Evolutionary conservation across 2,113 vertebrate genomes (phyloP).

Genomic region (Porphyrio hochstetteri): DNA sequence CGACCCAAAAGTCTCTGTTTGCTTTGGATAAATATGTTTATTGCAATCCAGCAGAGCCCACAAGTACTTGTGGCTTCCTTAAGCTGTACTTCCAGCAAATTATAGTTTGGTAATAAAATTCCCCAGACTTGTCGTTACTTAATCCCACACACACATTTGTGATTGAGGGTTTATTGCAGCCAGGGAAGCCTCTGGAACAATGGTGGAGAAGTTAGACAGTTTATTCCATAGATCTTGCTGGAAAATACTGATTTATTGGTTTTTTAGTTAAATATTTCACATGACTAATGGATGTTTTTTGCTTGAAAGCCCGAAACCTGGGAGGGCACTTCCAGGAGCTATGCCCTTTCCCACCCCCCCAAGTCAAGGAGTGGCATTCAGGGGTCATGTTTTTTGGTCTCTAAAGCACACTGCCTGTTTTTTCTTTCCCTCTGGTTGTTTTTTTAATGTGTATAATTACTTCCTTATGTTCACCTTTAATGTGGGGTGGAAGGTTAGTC

Average conservation of each 20-base stretch:
- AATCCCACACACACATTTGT: background rate
- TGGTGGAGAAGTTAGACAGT: background rate
- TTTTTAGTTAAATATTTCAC: background rate
- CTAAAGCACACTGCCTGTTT: background rate
- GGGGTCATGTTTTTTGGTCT: accelerated
- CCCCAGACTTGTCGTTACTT: background rate
- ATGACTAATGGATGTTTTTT: accelerated
- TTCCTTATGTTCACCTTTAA: background rate
- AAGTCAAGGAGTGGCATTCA: background rate
- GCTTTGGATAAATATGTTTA: background rate
- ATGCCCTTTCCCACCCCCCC: background rate
- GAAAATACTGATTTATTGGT: background rate
- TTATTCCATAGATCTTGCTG: background rate
- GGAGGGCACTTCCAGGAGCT: background rate
- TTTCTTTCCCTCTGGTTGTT: background rate
- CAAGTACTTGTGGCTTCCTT: background rate
- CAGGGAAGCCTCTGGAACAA: background rate
- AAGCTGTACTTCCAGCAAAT: background rate
- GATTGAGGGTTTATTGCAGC: background rate
- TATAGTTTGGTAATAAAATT: background rate
- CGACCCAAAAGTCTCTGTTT: background rate
- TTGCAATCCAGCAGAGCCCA: background rate
- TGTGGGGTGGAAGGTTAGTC: no score
- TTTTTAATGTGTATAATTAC: background rate
- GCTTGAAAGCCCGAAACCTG: background rate